Conservation (phyloP, 2,113 vertebrate genomes). For the Oryzias woworae region DNA sequence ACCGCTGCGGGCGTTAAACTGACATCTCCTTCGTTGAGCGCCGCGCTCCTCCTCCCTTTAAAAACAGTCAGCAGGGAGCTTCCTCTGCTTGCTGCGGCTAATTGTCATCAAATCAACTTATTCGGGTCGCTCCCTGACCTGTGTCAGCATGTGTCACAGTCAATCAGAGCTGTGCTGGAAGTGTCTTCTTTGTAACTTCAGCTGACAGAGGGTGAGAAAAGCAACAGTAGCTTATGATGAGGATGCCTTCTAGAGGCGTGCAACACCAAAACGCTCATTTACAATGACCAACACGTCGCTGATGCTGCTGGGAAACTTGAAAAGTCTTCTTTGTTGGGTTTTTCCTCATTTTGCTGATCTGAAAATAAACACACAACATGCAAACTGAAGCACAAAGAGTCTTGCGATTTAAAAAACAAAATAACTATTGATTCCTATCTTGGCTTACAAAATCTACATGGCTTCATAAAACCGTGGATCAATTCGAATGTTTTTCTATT, state of each 20-base stretch:
- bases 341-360: too few species aligned
- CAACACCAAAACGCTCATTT: not conserved
- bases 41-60: not conserved
- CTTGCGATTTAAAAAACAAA: too few species aligned
- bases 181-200: constrained; percentile 22
- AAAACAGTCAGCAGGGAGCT: constrained; percentile 24
- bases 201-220: constrained; percentile 14
- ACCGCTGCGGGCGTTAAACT: constrained; percentile 18
- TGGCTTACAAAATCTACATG: too few species aligned
- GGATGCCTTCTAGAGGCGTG: not conserved
- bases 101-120: constrained; percentile 45
- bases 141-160: constrained; percentile 9
- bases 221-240: not conserved
- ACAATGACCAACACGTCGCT: not conserved
- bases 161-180: not conserved
- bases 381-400: too few species aligned
- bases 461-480: too few species aligned
- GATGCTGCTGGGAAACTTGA: not conserved
- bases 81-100: constrained; percentile 15
- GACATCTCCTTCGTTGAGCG: constrained; percentile 27
- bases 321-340: too few species aligned
- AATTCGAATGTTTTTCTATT: too few species aligned
- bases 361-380: too few species aligned
- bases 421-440: too few species aligned
- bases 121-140: constrained; percentile 21